Evolutionary conservation across 1,140 invertebrate species (phyloP), one percentile per base, ranked within the genome.

Genomic region (Conopomorpha cramerella): DNA sequence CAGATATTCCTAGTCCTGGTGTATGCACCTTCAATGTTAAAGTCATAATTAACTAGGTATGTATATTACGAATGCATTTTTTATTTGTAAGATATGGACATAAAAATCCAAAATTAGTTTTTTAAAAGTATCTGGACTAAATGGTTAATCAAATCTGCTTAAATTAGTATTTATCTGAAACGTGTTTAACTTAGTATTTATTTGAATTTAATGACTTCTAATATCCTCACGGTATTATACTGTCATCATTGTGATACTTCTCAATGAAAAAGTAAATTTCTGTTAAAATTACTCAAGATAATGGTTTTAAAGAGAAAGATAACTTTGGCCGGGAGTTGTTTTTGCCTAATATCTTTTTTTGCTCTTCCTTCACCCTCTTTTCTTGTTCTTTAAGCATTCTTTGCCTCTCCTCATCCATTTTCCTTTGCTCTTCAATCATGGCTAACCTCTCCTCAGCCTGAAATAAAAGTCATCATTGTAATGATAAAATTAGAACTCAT

Each of bases 271-370:
- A 11, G 4, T 11, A 11, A 29, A 29, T 23, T 3, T 31, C 7
- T 28, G 10, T 23, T 6, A 10, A 23, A 10, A 23, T 23, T 23
- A 10, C 19, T 23, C 10, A 23, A 23, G 84, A 86, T 56, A 87
- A 80, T 48, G 88, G 87, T 72, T 93, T 93, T 46, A 96, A 78
- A 43, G 88, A 86, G 81, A 98, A 98, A 46, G 94, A 96, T 45
- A 97, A 79, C 80, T 95, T 95, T 35, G 95, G 95, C 72, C 95
- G 84, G 40, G 94, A 95, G 81, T 96, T 96, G 73, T 96, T 96
- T 83, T 97, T 98, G 51, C 95, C 95, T 49, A 97, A 82, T 51
- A 98, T 97, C 71, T 94, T 92, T 77, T 95, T 95, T 78, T 98
- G 95, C 78, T 97, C 95, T 73, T 95, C 91, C 78, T 95, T 95